phyloP scores from a whole-genome alignment of 2,113 vertebrate genomes.

The Oncorhynchus keta region DNA sequence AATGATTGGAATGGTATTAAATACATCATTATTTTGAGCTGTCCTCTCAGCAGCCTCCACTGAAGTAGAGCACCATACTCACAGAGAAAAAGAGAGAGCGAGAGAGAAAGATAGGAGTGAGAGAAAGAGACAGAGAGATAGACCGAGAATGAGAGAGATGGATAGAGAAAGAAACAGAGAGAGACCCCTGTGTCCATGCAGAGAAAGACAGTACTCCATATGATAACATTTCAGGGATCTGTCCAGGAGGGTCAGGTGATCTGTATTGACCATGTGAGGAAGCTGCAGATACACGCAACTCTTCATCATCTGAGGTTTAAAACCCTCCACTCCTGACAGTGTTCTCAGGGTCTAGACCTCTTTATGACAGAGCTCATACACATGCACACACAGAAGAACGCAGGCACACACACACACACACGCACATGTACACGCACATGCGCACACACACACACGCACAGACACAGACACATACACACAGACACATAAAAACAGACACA shows the following conservation, averaged over 20 bases:
- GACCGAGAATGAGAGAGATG: not conserved
- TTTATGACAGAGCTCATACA: too few species aligned
- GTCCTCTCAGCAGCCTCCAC: slow-evolving; percentile 5
- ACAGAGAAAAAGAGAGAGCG: slow-evolving; percentile 42
- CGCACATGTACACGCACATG: too few species aligned
- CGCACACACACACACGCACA: too few species aligned
- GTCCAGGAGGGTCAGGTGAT: slow-evolving; percentile 26
- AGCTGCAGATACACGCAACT: slow-evolving; percentile 26
- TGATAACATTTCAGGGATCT: not conserved
- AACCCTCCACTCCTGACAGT: slow-evolving; percentile 28
- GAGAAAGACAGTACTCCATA: slow-evolving; percentile 3
- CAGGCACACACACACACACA: too few species aligned
- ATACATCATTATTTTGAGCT: too few species aligned
- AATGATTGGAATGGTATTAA: too few species aligned
- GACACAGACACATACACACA: too few species aligned
- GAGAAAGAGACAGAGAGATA: not conserved
- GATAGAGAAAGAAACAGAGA: not conserved
- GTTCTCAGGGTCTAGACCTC: slow-evolving; percentile 25
- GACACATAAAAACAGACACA: too few species aligned
- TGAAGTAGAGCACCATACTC: slow-evolving; percentile 33
- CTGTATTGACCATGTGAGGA: slow-evolving; percentile 28
- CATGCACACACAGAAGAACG: too few species aligned
- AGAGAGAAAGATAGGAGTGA: not conserved
- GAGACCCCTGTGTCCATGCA: not conserved
- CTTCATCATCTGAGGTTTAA: slow-evolving; percentile 41